These are phyloP conservation scores for Pardosa pseudoannulata DNA, from an alignment of 2,888 invertebrate species.

Conservation along the genomic window DNA sequence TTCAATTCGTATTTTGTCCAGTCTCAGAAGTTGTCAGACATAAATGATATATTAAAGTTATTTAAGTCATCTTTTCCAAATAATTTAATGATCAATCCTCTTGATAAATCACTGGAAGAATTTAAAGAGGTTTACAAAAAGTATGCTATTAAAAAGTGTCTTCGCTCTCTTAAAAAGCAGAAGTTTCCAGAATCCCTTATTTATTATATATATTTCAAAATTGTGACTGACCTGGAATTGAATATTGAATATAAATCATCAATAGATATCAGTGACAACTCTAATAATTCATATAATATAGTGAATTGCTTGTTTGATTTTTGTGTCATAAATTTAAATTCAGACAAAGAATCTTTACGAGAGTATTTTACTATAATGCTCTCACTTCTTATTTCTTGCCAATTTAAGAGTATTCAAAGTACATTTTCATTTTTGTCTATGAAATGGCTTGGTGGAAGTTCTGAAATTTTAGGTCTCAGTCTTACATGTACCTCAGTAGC, in stretches of 20 bases:
- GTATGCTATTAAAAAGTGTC: constrained; percentile 11
- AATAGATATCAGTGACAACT: not conserved
- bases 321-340: constrained; percentile 12
- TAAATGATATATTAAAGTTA: too few species aligned
- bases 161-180: not conserved
- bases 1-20: not conserved
- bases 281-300: not conserved
- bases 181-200: constrained; percentile 23
- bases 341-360: not conserved
- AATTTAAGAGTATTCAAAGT: constrained; percentile 18
- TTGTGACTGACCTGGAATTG: constrained; percentile 12
- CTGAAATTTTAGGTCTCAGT: not conserved
- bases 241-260: not conserved
- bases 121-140: constrained; percentile 8
- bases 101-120: not conserved
- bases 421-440: constrained; percentile 40
- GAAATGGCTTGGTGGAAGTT: constrained; percentile 10
- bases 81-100: too few species aligned
- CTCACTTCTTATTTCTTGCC: not conserved
- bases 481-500: constrained; percentile 19
- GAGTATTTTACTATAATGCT: constrained; percentile 21
- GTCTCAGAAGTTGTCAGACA: too few species aligned
- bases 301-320: constrained; percentile 33
- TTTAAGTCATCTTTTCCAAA: too few species aligned
- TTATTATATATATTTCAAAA: constrained; percentile 1